These are phyloP conservation scores for Mythimna loreyi DNA, from an alignment of 2,888 invertebrate species.

Conservation along the genomic window DNA sequence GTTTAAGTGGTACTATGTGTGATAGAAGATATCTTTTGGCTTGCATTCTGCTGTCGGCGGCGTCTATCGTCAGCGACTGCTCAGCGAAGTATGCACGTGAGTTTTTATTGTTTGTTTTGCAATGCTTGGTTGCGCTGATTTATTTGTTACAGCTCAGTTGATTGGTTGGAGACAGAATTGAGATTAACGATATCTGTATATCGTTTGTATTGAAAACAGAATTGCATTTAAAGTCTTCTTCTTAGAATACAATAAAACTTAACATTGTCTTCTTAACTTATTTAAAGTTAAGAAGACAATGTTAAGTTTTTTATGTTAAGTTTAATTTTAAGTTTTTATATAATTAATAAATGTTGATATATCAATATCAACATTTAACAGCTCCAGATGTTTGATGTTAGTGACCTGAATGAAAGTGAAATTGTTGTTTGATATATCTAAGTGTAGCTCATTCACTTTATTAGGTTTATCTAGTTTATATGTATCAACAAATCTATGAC, in stretches of 20 bases:
- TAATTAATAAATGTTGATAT: no score
- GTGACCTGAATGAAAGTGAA: no score
- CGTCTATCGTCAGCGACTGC: constrained; percentile 73
- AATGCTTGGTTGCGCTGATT: constrained; percentile 29
- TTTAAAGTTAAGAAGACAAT: neutral
- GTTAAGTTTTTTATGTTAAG: no score
- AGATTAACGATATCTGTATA: neutral
- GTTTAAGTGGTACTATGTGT: constrained; percentile 79
- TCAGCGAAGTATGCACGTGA: constrained; percentile 84
- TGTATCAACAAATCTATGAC: no score
- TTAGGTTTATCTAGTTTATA: neutral
- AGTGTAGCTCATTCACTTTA: no score
- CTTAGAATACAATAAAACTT: no score
- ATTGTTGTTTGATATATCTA: no score
- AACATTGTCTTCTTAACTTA: neutral
- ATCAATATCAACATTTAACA: no score
- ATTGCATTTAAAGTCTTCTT: no score
- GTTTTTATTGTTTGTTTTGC: constrained; percentile 66
- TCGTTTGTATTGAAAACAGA: no score
- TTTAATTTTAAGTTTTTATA: no score
- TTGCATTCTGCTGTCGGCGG: constrained; percentile 73
- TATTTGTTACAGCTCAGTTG: constrained; percentile 20
- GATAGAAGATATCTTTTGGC: constrained; percentile 78
- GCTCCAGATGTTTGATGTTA: neutral
- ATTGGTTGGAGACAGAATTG: neutral